phyloP scores from a whole-genome alignment of 2,797 vertebrate genomes.

The Aulostomus chinensis region DNA sequence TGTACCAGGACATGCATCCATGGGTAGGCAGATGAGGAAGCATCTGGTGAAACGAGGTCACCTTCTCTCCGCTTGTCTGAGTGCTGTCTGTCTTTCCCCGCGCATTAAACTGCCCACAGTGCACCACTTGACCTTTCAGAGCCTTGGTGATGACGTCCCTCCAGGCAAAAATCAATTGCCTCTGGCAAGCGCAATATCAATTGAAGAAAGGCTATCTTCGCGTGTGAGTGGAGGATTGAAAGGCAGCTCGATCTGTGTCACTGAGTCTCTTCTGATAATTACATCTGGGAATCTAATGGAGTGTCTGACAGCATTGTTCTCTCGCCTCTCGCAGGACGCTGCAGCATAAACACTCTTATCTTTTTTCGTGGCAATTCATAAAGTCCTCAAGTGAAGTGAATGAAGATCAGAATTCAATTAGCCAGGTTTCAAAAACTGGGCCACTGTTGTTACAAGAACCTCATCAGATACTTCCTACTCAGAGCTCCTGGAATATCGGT shows the following conservation, averaged over 20 bases:
- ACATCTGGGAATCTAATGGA: slow-evolving; percentile 45
- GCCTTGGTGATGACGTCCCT: slow-evolving; percentile 44
- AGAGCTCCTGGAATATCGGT: too few relatives aligned
- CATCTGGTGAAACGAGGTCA: slow-evolving; percentile 66
- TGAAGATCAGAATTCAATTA: slow-evolving; percentile 40
- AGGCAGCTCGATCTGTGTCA: slow-evolving; percentile 46
- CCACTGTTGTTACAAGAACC: slow-evolving; percentile 33
- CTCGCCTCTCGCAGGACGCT: slow-evolving; percentile 14
- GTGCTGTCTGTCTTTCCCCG: slow-evolving; percentile 59
- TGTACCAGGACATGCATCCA: slow-evolving; percentile 4
- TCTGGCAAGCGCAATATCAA: slow-evolving; percentile 38
- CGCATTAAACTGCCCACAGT: slow-evolving; percentile 48
- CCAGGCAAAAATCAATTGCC: slow-evolving; percentile 69
- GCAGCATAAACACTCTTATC: slow-evolving; percentile 29
- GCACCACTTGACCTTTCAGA: slow-evolving; percentile 69
- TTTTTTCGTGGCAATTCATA: slow-evolving; percentile 29
- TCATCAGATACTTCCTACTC: too few relatives aligned
- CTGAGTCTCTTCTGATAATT: slow-evolving; percentile 50
- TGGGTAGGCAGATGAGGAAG: slow-evolving; percentile 37
- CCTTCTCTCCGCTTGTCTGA: slow-evolving; percentile 59
- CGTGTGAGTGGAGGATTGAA: slow-evolving; percentile 35
- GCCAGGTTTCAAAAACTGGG: slow-evolving; percentile 42
- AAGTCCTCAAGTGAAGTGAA: slow-evolving; percentile 34
- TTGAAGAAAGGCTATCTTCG: slow-evolving; percentile 42
- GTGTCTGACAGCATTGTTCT: slow-evolving; percentile 30